phyloP scores from a whole-genome alignment of 2,888 invertebrate species.

The Eretmocerus hayati region DNA sequence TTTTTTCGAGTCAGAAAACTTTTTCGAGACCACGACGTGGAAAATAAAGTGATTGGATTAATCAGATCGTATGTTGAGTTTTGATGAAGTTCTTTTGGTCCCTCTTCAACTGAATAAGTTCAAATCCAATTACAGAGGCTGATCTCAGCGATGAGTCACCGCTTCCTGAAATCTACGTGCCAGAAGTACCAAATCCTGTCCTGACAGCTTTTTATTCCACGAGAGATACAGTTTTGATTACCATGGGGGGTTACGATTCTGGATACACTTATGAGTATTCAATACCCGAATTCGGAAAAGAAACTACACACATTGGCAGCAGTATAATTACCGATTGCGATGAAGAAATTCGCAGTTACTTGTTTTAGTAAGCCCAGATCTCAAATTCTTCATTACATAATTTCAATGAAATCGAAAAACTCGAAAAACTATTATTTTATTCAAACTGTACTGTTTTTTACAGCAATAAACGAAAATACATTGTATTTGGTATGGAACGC shows the following conservation, averaged over 20 bases:
- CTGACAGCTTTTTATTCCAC: constrained; percentile 53
- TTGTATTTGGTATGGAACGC: constrained; percentile 56
- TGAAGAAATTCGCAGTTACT: constrained; percentile 53
- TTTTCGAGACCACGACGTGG: too few species aligned
- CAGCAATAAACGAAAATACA: constrained; percentile 45
- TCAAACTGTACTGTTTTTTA: too few species aligned
- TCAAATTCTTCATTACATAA: not conserved
- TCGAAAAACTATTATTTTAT: too few species aligned
- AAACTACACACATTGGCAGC: constrained; percentile 46
- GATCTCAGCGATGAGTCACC: constrained; percentile 54
- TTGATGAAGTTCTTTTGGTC: too few species aligned
- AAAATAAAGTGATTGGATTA: not conserved
- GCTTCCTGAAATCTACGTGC: constrained; percentile 49
- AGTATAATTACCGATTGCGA: constrained; percentile 51
- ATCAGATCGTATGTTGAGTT: too few species aligned
- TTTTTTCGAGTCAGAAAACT: too few species aligned
- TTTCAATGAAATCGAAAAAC: not conserved
- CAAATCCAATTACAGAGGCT: too few species aligned
- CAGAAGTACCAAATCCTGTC: constrained; percentile 54
- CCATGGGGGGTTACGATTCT: constrained; percentile 60
- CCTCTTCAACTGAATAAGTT: not conserved
- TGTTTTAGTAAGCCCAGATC: constrained; percentile 48
- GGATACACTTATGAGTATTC: constrained; percentile 61
- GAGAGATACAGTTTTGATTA: constrained; percentile 54
- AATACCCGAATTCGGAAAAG: constrained; percentile 20